These are phyloP conservation scores for Caradrina kadenii DNA, from an alignment of 2,888 invertebrate species.

Conservation along the genomic window DNA sequence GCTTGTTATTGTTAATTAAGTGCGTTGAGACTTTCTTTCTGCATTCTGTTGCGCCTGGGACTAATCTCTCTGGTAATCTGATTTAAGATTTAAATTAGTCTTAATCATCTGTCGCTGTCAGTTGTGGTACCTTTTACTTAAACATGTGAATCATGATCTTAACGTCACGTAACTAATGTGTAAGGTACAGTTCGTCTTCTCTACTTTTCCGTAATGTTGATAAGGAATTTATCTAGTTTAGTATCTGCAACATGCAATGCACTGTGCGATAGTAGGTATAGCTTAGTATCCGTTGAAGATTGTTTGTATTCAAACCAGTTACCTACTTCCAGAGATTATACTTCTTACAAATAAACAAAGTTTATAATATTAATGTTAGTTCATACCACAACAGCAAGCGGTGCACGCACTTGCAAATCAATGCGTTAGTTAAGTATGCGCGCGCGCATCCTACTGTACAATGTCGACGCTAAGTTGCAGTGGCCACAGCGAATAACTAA, in stretches of 20 bases:
- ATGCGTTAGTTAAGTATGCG: slow-evolving; percentile 39
- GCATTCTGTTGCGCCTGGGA: slow-evolving; percentile 59
- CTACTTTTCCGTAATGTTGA: too few species aligned
- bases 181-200: background rate
- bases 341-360: too few species aligned
- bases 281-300: too few species aligned
- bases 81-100: slow-evolving; percentile 39
- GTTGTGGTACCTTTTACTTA: background rate
- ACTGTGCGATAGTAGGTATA: too few species aligned
- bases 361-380: slow-evolving; percentile 8
- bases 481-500: slow-evolving; percentile 48
- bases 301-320: too few species aligned
- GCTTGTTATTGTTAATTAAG: slow-evolving; percentile 30
- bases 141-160: background rate
- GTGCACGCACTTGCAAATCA: slow-evolving; percentile 43
- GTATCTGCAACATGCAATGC: too few species aligned
- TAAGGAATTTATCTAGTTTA: too few species aligned
- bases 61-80: slow-evolving; percentile 36
- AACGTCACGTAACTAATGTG: too few species aligned
- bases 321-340: too few species aligned
- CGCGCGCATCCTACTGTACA: slow-evolving; percentile 37
- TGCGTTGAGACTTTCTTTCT: slow-evolving; percentile 60
- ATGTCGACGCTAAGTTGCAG: slow-evolving; percentile 50
- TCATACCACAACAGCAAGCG: slow-evolving; percentile 38
- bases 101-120: slow-evolving; percentile 1